These are phyloP conservation scores for Homarus gammarus DNA, from an alignment of 2,888 invertebrate genomes.

Conservation along the genomic window DNA sequence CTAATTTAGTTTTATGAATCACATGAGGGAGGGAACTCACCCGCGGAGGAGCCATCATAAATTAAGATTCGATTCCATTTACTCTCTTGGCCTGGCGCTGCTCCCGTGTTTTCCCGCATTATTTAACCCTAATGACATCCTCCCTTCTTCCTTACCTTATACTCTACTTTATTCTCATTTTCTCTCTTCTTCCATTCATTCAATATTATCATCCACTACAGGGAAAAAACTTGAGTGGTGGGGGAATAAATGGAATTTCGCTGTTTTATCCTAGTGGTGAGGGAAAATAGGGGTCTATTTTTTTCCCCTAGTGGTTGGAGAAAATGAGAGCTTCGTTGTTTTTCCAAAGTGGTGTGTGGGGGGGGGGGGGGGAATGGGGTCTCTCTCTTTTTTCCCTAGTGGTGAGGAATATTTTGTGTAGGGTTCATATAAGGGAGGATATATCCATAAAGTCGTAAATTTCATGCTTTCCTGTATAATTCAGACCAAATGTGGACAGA, in stretches of 20 bases:
- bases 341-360: too few species aligned
- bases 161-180: neutral
- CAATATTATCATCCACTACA: too few species aligned
- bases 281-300: too few species aligned
- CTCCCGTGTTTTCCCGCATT: constrained; percentile 23
- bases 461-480: constrained; percentile 69
- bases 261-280: too few species aligned
- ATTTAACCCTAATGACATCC: constrained; percentile 1
- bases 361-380: too few species aligned
- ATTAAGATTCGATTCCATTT: constrained; percentile 66
- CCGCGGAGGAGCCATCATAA: constrained; percentile 22
- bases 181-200: neutral
- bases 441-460: constrained; percentile 71
- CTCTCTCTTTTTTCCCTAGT: too few species aligned
- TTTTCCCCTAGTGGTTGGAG: too few species aligned
- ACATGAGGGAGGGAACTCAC: neutral
- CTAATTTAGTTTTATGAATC: too few species aligned
- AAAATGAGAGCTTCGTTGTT: too few species aligned
- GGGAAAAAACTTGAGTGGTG: too few species aligned
- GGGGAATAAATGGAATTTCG: too few species aligned
- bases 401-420: too few species aligned
- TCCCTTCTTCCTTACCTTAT: neutral
- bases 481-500: constrained; percentile 67
- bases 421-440: constrained; percentile 49
- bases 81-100: constrained; percentile 29